Conservation (phyloP, 2,113 vertebrate genomes). For the Pterocles orientalis region DNA sequence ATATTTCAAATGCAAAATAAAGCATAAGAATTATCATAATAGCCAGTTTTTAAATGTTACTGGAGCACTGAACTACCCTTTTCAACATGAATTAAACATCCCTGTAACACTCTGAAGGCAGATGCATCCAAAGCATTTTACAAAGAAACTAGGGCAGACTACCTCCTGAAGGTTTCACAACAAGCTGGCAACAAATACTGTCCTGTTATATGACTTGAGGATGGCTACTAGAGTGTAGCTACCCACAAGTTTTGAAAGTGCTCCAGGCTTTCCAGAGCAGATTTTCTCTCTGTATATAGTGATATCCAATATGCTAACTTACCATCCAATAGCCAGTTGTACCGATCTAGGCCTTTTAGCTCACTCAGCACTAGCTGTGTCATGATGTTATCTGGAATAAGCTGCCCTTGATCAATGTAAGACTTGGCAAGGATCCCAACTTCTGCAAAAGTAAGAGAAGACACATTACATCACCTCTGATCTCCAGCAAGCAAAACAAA, state of each 20-base stretch:
- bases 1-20: background rate
- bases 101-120: background rate
- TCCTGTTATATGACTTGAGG: background rate
- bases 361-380: conserved; percentile 88
- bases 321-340: conserved; percentile 93
- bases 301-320: conserved; percentile 1
- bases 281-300: background rate
- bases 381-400: conserved; percentile 94
- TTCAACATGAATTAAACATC: background rate
- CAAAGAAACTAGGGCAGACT: background rate
- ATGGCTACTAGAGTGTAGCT: background rate
- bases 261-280: background rate
- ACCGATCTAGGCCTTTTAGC: conserved; percentile 75
- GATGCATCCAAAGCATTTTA: background rate
- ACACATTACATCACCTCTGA: background rate
- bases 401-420: conserved; percentile 91
- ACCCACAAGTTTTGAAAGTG: background rate
- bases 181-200: background rate
- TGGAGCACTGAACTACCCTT: background rate
- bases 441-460: conserved; percentile 75
- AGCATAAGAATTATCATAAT: background rate
- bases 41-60: background rate
- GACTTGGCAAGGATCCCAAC: conserved; percentile 91
- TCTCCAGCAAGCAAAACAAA: background rate
- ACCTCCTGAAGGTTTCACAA: background rate